Evolutionary conservation across 2,888 invertebrate genomes (phyloP), one percentile per base, ranked within the genome.

Genomic region (Campoplex nolae): DNA sequence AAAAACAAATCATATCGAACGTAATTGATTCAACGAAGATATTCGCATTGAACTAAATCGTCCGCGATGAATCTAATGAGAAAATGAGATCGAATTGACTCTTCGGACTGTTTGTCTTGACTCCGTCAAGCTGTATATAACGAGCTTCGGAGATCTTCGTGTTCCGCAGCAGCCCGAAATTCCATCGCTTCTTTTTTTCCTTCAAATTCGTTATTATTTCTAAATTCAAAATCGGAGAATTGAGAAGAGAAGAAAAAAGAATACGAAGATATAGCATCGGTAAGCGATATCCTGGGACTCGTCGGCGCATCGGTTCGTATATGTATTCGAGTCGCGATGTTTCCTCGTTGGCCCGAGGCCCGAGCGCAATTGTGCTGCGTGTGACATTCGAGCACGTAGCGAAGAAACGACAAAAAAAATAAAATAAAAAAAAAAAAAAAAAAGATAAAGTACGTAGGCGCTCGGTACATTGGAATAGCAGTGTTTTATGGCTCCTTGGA

Each of bases 341-440:
- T 91, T 91, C 91, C 91, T 91, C 89, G 88, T 91, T 91, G 90
- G 90, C 90, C 68, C 38, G 58, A 23, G 77, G 89, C 90, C 90
- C 90, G 70, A 51, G 65, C 58, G 67, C 74, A 76, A 88, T 85
- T 83, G 75, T 77, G 62, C 58, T 54, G 75, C 80, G 16, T 32
- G 32, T 32, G 86, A 77, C 91, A 90, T 91, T 90, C 90, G 75
- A 71, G 73, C 90, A 90, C 89, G 90, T 90, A 88, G 28, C 6
- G 35, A 84, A 83, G 79, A 81, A 87, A 81, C 84, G 84, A 89
- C 67, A 81, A 54, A 65, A 58, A 70, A 28, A 38, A 23, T n/a
- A 67, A 51, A 35, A 28, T n/a, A 68, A 23, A 23, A 23, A 0
- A 23, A 23, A 23, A 23, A 84, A 89, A 74, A 81, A 54, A 62